A percentile compares a stretch with the other conserved stretches of the same genome.
Evolutionary conservation across 1,140 invertebrate species (phyloP).

Genomic region (Goniozus legneri): DNA sequence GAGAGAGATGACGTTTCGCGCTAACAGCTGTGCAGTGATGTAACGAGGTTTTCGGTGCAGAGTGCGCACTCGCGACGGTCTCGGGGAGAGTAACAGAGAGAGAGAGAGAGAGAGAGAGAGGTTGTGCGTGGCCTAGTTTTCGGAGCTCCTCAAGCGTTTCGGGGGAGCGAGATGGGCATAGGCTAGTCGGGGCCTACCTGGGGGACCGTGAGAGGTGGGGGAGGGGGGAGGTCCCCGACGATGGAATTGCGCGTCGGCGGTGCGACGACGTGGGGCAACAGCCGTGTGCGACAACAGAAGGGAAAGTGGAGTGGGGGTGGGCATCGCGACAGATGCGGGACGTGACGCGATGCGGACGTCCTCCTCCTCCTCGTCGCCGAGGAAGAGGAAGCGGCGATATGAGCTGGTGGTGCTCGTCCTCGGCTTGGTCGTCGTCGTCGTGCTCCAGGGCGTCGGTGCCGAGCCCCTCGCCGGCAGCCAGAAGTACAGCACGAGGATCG

Average conservation of each 20-base stretch:
- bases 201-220: slow-evolving; percentile 17
- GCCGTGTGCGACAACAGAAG: neutral
- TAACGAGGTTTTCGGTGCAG: too few relatives aligned
- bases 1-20: neutral
- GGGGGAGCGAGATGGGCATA: slow-evolving; percentile 16
- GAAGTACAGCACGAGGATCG: slow-evolving; percentile 75
- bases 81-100: too few relatives aligned
- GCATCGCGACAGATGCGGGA: slow-evolving; percentile 44
- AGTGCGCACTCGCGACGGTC: neutral
- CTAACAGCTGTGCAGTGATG: neutral
- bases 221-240: slow-evolving; percentile 15
- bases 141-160: slow-evolving; percentile 21
- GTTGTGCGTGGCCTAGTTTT: slow-evolving; percentile 15
- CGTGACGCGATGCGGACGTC: slow-evolving; percentile 54
- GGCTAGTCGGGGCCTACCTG: slow-evolving; percentile 4
- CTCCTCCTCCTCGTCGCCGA: slow-evolving; percentile 36
- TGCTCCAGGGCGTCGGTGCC: slow-evolving; percentile 47
- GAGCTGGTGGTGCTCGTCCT: too few relatives aligned
- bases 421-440: slow-evolving; percentile 47
- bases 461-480: slow-evolving; percentile 55
- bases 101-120: slow-evolving; percentile 5
- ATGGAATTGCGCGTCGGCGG: slow-evolving; percentile 11
- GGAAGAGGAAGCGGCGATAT: slow-evolving; percentile 38
- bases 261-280: slow-evolving; percentile 7
- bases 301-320: neutral